Conservation (phyloP, 1,140 invertebrate genomes). For the Cydia amplana region DNA sequence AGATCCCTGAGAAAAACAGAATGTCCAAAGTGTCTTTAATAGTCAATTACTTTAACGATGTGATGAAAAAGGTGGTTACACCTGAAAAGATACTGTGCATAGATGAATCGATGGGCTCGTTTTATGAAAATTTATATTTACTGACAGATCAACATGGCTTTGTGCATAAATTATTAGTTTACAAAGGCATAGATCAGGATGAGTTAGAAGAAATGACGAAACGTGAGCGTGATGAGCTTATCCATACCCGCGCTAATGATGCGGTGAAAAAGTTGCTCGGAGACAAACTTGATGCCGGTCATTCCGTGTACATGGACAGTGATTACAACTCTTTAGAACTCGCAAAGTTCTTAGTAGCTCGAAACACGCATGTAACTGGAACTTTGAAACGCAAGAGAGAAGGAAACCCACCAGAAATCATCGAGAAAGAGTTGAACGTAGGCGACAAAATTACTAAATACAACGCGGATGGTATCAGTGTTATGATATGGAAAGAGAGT, state of each 20-base stretch:
- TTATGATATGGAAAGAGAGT: neutral
- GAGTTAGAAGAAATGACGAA: neutral
- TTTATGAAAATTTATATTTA: neutral
- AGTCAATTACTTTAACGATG: neutral
- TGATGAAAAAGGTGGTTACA: neutral
- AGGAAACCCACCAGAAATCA: neutral
- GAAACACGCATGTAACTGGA: neutral
- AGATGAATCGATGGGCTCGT: neutral
- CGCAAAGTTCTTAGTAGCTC: neutral
- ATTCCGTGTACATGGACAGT: neutral
- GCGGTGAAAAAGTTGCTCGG: neutral
- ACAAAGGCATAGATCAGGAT: neutral
- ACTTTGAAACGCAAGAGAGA: neutral
- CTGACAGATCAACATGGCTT: neutral
- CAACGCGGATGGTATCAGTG: neutral
- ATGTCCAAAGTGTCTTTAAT: neutral
- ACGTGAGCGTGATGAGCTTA: too few species aligned
- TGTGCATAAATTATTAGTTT: neutral
- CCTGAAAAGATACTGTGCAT: neutral
- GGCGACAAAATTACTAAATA: neutral
- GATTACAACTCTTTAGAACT: neutral
- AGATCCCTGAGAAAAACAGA: neutral
- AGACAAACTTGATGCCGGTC: neutral
- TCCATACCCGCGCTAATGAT: too few species aligned
- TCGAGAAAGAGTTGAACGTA: neutral